Evolutionary conservation across 2,113 vertebrate genomes (phyloP).

Genomic region (Typhlomys cinereus): DNA sequence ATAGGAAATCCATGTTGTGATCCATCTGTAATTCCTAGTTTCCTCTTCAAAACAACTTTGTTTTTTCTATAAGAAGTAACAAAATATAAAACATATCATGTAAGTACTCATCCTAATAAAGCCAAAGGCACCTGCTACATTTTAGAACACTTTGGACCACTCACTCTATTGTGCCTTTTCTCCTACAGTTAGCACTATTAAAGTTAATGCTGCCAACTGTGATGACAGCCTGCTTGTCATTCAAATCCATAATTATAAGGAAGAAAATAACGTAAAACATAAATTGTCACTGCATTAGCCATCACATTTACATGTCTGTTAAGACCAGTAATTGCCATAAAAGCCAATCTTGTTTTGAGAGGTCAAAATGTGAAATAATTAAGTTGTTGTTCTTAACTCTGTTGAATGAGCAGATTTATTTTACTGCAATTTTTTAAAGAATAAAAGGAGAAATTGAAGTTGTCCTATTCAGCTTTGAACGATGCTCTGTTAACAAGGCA

Average conservation of each 20-base stretch:
- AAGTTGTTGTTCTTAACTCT: constrained; percentile 55
- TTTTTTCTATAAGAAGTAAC: background rate
- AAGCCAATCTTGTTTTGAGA: constrained; percentile 57
- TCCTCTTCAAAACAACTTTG: constrained; percentile 4
- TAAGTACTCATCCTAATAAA: constrained; percentile 50
- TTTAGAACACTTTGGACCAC: constrained; percentile 43
- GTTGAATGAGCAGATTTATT: constrained; percentile 42
- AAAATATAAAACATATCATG: constrained; percentile 32
- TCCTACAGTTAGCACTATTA: constrained; percentile 34
- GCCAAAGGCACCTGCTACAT: constrained; percentile 25
- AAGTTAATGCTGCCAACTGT: background rate
- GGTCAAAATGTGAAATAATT: constrained; percentile 65
- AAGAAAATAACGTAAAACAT: constrained; percentile 71
- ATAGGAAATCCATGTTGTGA: constrained; percentile 1
- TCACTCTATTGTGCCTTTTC: constrained; percentile 12
- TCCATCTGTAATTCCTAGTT: background rate
- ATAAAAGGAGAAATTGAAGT: background rate
- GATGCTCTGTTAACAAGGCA: constrained; percentile 58
- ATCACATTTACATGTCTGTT: constrained; percentile 59
- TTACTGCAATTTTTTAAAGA: background rate
- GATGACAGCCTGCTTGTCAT: constrained; percentile 59
- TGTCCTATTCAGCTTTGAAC: background rate
- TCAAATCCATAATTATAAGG: constrained; percentile 65
- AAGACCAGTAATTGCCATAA: constrained; percentile 64
- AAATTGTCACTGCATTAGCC: constrained; percentile 63